phyloP scores from a whole-genome alignment of 2,113 vertebrate species.

The Bungarus multicinctus region DNA sequence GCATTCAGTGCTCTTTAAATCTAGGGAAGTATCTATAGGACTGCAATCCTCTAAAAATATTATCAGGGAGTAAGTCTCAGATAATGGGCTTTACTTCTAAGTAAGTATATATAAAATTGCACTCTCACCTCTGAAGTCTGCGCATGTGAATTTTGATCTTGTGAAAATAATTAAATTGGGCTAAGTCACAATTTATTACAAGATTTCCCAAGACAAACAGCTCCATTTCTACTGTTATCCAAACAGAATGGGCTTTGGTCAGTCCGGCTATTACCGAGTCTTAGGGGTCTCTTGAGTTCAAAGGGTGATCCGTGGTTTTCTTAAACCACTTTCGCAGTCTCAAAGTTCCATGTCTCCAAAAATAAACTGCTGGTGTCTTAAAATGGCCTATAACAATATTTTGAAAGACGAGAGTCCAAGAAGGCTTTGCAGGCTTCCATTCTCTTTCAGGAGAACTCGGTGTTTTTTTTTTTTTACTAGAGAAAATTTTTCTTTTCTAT shows the following conservation, averaged over 20 bases:
- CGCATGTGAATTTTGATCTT: background rate
- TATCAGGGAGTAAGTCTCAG: background rate
- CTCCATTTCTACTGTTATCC: constrained; percentile 63
- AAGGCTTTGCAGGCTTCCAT: constrained; percentile 33
- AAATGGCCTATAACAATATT: constrained; percentile 41
- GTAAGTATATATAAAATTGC: background rate
- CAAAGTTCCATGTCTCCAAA: constrained; percentile 52
- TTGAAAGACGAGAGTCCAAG: constrained; percentile 50
- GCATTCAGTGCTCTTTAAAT: background rate
- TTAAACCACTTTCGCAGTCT: constrained; percentile 64
- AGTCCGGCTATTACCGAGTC: constrained; percentile 53
- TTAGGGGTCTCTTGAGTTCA: constrained; percentile 54
- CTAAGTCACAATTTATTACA: constrained; percentile 54
- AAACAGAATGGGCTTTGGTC: constrained; percentile 53
- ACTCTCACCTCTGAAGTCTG: background rate
- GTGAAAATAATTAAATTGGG: constrained; percentile 54
- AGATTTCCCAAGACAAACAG: constrained; percentile 55
- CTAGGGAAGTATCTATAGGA: background rate
- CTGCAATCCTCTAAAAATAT: background rate
- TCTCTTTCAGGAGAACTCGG: constrained; percentile 25
- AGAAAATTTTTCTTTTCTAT: background rate
- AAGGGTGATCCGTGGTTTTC: constrained; percentile 48
- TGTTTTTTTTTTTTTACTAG: background rate
- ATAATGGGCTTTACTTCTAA: background rate
- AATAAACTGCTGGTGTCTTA: constrained; percentile 43